These are phyloP conservation scores for Drosophila setifemur DNA, from an alignment of 1,140 invertebrate species.

Conservation along the genomic window DNA sequence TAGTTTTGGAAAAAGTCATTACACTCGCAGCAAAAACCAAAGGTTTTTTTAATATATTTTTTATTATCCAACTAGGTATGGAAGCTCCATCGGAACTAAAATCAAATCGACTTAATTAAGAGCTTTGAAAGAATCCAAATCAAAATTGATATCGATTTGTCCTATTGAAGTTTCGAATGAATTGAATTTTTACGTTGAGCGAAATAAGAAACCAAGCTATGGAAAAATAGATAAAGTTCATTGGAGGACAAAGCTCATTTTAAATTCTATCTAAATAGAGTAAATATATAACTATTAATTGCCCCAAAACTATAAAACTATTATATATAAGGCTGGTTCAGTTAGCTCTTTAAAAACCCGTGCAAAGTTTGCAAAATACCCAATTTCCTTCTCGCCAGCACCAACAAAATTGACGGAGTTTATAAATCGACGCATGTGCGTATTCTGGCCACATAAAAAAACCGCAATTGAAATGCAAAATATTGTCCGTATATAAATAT, in stretches of 20 bases:
- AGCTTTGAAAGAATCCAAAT: slow-evolving; percentile 26
- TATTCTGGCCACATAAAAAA: slow-evolving; percentile 25
- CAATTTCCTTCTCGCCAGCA: background rate
- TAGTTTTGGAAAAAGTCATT: slow-evolving; percentile 21
- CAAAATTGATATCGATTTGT: slow-evolving; percentile 24
- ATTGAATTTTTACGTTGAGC: slow-evolving; percentile 19
- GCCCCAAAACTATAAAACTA: too few species aligned
- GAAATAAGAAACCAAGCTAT: too few species aligned
- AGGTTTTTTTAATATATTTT: too few species aligned
- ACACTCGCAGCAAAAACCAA: background rate
- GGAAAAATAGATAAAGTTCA: too few species aligned
- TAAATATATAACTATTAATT: too few species aligned
- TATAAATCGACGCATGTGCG: background rate
- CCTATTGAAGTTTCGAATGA: background rate
- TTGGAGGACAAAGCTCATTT: too few species aligned
- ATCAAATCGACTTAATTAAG: slow-evolving; percentile 38
- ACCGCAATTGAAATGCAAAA: slow-evolving; percentile 75
- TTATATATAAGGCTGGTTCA: too few species aligned
- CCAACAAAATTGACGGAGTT: slow-evolving; percentile 48
- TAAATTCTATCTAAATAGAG: too few species aligned
- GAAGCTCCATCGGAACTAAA: slow-evolving; percentile 8
- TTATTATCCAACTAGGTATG: slow-evolving; percentile 8
- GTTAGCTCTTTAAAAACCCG: too few species aligned
- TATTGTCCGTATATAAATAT: slow-evolving; percentile 52
- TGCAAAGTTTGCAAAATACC: background rate